Base-by-base conservation (phyloP, 2,797 vertebrate species). In the Tachyglossus aculeatus region DNA sequence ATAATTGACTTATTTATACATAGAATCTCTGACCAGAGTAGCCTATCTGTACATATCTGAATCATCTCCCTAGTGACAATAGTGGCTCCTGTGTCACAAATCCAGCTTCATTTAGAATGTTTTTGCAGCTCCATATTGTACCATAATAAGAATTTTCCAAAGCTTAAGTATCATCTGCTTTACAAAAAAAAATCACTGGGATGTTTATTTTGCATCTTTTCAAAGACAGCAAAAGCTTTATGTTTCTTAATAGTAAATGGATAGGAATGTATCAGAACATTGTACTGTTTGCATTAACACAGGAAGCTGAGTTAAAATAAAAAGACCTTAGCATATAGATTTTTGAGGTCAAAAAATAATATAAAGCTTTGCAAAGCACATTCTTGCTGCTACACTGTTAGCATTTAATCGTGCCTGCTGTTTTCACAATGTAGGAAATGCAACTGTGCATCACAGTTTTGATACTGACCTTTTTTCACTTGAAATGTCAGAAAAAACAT, bases 371-470 rank as follows among this genome's bases (percentile, higher is more conserved):
- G 19, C n/a, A 41, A 68, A 77, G 45, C n/a, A 32, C 34, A 71
- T 43, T 11, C 44, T n/a, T 18, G 4, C 1, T 70, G 55, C 6
- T 1, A 34, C 1, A 4, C 41, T 39, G 64, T 41, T 64, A 25
- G 18, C 66, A 71, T 57, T 67, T 10, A 50, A 1, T 41, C 19
- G 39, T 71, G 27, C 37, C 48, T 50, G 44, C 31, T 41, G 3
- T 52, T 69, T 54, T 78, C 27, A 61, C 39, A 29, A 82, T 70
- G 19, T 9, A 44, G 67, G 40, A 34, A 83, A 36, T 67, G 12
- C 38, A 51, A 54, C 5, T 7, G 71, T 36, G 39, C 75, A 83
- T 83, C 54, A 71, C 33, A 59, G 22, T 57, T 67, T 34, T 63
- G 40, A 81, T 36, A 75, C 36, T 14, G 52, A 4, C 27, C 5